These are phyloP conservation scores for Trissolcus japonicus DNA, from an alignment of 2,888 invertebrate genomes.

Conservation along the genomic window DNA sequence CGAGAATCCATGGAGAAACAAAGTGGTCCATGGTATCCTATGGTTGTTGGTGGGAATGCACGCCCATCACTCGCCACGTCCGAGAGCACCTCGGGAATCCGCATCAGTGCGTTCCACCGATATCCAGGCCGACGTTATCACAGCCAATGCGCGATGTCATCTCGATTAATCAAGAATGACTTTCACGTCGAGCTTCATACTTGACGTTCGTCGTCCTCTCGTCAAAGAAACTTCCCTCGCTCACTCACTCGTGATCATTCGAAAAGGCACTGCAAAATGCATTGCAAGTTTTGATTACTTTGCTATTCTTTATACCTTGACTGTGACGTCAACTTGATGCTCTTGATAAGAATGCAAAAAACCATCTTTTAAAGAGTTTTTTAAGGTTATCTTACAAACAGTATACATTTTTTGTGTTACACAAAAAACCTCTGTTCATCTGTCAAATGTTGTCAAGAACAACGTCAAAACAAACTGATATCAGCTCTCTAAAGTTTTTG, in stretches of 20 bases:
- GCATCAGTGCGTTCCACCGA: slow-evolving; percentile 44
- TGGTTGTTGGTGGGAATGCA: slow-evolving; percentile 28
- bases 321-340: background rate
- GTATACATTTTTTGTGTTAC: too few relatives aligned
- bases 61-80: slow-evolving; percentile 42
- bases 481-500: too few relatives aligned
- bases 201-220: slow-evolving; percentile 35
- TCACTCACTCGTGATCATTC: slow-evolving; percentile 47
- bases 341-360: too few relatives aligned
- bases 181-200: slow-evolving; percentile 51
- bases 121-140: slow-evolving; percentile 50
- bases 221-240: slow-evolving; percentile 28
- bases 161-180: slow-evolving; percentile 53
- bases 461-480: too few relatives aligned
- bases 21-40: slow-evolving; percentile 47
- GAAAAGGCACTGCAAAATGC: slow-evolving; percentile 38
- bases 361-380: too few relatives aligned
- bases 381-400: too few relatives aligned
- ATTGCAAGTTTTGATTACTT: slow-evolving; percentile 5
- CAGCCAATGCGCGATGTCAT: slow-evolving; percentile 46
- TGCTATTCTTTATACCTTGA: background rate
- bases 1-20: slow-evolving; percentile 35
- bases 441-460: too few relatives aligned
- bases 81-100: slow-evolving; percentile 49
- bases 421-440: too few relatives aligned